Evolutionary conservation across 2,797 vertebrate genomes (phyloP).

Genomic region (Hydrolagus colliei): DNA sequence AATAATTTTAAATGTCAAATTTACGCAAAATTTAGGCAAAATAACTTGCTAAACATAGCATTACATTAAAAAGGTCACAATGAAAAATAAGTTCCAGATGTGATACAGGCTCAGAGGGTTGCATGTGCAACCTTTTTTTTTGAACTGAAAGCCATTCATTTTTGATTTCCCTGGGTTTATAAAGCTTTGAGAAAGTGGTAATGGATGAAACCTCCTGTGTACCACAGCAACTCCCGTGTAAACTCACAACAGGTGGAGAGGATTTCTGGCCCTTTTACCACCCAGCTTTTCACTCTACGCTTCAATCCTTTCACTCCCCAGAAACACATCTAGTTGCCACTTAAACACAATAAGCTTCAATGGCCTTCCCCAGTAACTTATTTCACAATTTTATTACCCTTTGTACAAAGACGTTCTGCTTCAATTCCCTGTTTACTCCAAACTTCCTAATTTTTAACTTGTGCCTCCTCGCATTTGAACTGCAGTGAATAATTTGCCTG

Average conservation of each 20-base stretch:
- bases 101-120: not conserved
- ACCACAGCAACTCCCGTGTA: no score
- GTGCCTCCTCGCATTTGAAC: not conserved
- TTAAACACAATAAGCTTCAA: not conserved
- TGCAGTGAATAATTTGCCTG: not conserved
- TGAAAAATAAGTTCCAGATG: slow-evolving; percentile 6
- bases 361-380: not conserved
- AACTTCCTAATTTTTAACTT: not conserved
- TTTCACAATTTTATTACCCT: slow-evolving; percentile 4
- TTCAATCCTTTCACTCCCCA: not conserved
- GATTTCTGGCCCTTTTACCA: not conserved
- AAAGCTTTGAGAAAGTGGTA: not conserved
- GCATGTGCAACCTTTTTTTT: not conserved
- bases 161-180: not conserved
- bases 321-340: not conserved
- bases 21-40: no score
- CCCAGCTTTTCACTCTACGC: not conserved
- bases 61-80: not conserved
- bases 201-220: no score
- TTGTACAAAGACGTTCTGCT: not conserved
- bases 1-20: slow-evolving; percentile 46
- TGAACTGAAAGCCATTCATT: not conserved
- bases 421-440: not conserved
- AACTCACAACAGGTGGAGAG: no score
- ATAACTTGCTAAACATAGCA: not conserved